These are phyloP conservation scores for Eclectus roratus DNA, from an alignment of 2,113 vertebrate genomes.

Conservation along the genomic window DNA sequence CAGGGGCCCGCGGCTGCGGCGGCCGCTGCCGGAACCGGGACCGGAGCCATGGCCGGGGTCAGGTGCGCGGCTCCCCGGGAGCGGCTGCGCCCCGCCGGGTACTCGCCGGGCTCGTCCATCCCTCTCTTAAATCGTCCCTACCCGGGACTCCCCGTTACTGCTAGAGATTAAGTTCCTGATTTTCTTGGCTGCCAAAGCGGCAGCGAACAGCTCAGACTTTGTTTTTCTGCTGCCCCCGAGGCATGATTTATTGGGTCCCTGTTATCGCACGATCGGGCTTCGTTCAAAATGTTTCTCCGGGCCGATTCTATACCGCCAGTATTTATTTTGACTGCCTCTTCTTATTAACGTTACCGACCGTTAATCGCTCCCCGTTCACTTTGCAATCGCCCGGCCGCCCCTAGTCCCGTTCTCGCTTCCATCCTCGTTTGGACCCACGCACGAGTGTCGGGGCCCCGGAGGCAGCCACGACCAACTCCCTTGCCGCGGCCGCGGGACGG, in stretches of 20 bases:
- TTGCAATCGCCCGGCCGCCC: not conserved
- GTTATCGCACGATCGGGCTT: slow-evolving; percentile 35
- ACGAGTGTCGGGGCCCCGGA: not conserved
- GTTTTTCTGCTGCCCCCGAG: slow-evolving; percentile 7
- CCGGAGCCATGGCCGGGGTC: not conserved
- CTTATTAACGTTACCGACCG: slow-evolving; percentile 29
- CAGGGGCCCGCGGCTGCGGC: not conserved
- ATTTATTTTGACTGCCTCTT: slow-evolving; percentile 52
- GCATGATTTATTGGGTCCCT: slow-evolving; percentile 53
- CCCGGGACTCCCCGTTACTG: not conserved
- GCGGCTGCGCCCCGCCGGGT: not conserved
- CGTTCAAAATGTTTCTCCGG: slow-evolving; percentile 14
- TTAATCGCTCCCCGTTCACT: not conserved
- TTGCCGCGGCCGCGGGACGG: not conserved
- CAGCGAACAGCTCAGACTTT: not conserved
- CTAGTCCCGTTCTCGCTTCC: not conserved
- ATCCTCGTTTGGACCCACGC: not conserved
- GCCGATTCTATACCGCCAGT: not conserved
- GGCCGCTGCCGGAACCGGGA: not conserved
- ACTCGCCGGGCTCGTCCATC: not conserved
- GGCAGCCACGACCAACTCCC: not conserved
- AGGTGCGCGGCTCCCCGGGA: not conserved
- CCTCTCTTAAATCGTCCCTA: not conserved
- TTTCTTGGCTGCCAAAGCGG: slow-evolving; percentile 41
- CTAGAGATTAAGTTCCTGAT: not conserved